These are phyloP conservation scores for Dioctria linearis DNA, from an alignment of 2,888 invertebrate species.

Conservation along the genomic window DNA sequence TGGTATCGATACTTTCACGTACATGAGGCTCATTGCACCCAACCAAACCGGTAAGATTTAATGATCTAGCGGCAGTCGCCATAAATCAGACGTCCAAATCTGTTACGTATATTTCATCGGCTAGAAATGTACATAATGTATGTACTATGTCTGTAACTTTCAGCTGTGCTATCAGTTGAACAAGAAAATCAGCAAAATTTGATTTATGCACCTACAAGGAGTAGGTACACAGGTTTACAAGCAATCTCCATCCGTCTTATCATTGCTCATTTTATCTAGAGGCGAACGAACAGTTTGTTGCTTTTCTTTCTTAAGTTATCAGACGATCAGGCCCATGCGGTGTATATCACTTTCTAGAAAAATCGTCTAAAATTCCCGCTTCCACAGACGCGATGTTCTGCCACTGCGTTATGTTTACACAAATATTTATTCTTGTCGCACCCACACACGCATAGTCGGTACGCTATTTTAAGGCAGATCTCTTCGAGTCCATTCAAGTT, in stretches of 20 bases:
- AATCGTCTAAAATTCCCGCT: neutral
- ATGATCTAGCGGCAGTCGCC: neutral
- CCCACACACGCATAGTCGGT: neutral
- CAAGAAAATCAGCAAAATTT: neutral
- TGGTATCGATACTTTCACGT: neutral
- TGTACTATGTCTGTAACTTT: neutral
- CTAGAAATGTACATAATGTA: neutral
- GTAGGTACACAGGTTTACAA: neutral
- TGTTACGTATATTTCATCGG: neutral
- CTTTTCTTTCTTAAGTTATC: neutral
- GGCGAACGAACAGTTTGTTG: neutral
- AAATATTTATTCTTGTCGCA: neutral
- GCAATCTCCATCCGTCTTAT: neutral
- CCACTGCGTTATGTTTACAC: too few species aligned
- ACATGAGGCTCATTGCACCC: neutral
- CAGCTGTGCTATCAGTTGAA: neutral
- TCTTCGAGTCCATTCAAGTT: neutral
- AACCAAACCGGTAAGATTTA: constrained; percentile 5
- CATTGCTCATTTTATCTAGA: neutral
- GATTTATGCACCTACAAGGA: neutral
- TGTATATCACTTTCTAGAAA: neutral
- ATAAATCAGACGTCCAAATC: constrained; percentile 11
- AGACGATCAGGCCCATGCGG: neutral
- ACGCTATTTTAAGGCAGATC: neutral
- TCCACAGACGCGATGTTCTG: neutral